Conservation (phyloP, 2,797 vertebrate species). For the Rousettus madagascariensis region DNA sequence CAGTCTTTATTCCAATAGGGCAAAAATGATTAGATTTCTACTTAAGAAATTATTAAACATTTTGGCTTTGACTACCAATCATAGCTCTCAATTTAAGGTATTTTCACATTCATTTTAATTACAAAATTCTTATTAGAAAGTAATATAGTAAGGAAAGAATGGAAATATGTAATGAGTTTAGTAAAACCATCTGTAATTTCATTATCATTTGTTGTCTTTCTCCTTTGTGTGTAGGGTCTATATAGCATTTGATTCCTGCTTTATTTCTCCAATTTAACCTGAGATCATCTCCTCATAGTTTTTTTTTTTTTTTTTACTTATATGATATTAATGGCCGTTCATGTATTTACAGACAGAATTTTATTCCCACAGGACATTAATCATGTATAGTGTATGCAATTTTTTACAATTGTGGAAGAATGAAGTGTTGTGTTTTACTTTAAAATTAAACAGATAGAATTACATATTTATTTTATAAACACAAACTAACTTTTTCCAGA, state of each 20-base stretch:
- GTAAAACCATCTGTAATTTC: neutral
- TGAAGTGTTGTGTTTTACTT: neutral
- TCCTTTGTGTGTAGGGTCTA: neutral
- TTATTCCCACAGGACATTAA: neutral
- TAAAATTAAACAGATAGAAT: neutral
- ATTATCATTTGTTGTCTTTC: neutral
- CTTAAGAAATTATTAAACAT: conserved; percentile 7
- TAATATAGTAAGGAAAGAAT: conserved; percentile 9
- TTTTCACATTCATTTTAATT: conserved; percentile 40
- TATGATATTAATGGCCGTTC: neutral
- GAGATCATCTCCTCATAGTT: neutral
- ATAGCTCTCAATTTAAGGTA: neutral
- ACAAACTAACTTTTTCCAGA: neutral
- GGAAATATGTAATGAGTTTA: neutral
- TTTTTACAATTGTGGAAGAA: neutral
- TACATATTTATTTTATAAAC: neutral
- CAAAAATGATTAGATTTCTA: conserved; percentile 7
- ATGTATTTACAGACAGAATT: neutral
- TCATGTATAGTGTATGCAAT: neutral
- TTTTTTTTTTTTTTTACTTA: neutral
- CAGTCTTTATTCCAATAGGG: conserved; percentile 4
- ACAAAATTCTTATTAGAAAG: neutral
- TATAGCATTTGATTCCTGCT: neutral
- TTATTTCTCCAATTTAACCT: neutral
- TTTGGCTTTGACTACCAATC: neutral